Evolutionary conservation across 2,797 vertebrate genomes (phyloP), one percentile per base, ranked within the genome.

Genomic region (Pangasius krempfi): DNA sequence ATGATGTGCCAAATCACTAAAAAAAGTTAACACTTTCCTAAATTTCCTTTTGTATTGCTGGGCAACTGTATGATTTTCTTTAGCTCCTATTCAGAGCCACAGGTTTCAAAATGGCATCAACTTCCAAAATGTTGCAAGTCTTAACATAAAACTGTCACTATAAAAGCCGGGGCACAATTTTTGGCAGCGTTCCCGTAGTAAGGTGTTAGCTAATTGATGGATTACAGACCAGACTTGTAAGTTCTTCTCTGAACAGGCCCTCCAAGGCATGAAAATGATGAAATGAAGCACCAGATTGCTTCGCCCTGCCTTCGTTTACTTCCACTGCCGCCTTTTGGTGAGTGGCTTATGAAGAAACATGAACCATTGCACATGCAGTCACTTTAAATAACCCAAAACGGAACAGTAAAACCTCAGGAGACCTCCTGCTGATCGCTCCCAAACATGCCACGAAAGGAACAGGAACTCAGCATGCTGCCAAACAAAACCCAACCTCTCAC

Each of bases 381-480:
- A 40, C 89, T 89, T 87, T 62, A 80, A 56, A 56, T 89, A 88
- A 91, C 87, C 88, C 85, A 91, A 89, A 88, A 89, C 50, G 47
- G 76, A 87, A 89, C 72, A 83, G 60, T 75, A 86, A 91, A 88
- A 81, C 60, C 60, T 89, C 68, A 80, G 44, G 30, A 70, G 72
- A 89, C 86, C 66, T 60, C 70, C 47, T 5, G 66, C 82, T 44
- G 83, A 56, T 80, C 68, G 84, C 64, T 90, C 30, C 54, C 52
- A 83, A 85, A 54, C 89, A 89, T 80, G 86, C 27, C 62, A 75
- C 60, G 30, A 44, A 86, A 54, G 72, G 40, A 80, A 86, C 64
- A 86, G 86, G 86, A 88, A 87, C 88, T 56, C 62, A 76, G 73
- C 80, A 79, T 3, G 50, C 50, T 85, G 60, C 78, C 91, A 90